Conservation (phyloP, 2,113 vertebrate genomes). For the Scolopax mira region DNA sequence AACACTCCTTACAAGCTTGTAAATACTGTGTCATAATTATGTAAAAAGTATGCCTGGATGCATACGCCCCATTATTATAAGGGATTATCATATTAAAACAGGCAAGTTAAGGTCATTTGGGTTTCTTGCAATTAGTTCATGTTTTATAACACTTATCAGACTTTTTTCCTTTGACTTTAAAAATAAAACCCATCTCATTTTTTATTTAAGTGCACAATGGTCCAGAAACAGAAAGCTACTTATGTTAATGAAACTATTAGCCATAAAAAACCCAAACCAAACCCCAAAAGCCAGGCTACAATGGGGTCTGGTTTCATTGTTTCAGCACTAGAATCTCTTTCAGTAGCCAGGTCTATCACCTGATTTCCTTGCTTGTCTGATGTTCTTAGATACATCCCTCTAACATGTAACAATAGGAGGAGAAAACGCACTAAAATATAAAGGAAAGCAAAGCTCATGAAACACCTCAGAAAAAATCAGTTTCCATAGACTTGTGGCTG, state of each 20-base stretch:
- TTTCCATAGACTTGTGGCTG: not conserved
- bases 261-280: not conserved
- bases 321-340: not conserved
- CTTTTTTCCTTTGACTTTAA: not conserved
- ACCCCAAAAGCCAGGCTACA: no score
- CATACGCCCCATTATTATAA: not conserved
- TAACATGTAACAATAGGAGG: accelerated
- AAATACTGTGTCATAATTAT: not conserved
- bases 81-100: not conserved
- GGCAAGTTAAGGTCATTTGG: not conserved
- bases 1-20: not conserved
- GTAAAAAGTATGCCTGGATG: not conserved
- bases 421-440: accelerated
- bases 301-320: no score
- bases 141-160: not conserved
- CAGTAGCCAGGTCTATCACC: not conserved
- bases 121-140: not conserved
- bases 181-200: not conserved
- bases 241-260: not conserved
- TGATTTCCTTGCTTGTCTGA: not conserved
- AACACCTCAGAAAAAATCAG: not conserved
- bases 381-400: not conserved
- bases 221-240: not conserved
- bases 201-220: not conserved
- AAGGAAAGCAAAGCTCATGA: not conserved